These are phyloP conservation scores for Rousettus madagascariensis DNA, from an alignment of 2,797 vertebrate species.

Conservation along the genomic window DNA sequence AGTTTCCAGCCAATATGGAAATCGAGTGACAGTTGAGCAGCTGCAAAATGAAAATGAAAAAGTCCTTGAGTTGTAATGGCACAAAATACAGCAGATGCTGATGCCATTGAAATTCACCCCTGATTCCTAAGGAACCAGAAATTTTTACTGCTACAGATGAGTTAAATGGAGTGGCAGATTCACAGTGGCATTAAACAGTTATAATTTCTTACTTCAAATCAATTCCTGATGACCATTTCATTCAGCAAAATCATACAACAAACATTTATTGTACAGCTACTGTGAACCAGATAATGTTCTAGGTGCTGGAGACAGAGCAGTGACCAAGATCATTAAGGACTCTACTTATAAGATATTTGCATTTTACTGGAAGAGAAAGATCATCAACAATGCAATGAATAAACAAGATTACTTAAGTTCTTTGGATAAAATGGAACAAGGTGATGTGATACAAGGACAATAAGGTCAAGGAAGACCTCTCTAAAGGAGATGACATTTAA, in stretches of 20 bases:
- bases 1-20: neutral
- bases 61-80: neutral
- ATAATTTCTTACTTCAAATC: neutral
- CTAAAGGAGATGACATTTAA: neutral
- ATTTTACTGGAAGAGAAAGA: neutral
- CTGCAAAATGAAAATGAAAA: neutral
- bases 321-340: neutral
- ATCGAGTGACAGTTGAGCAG: neutral
- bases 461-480: neutral
- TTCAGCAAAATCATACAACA: neutral
- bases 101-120: neutral
- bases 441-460: neutral
- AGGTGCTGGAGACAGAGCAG: neutral
- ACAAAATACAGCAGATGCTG: fast-evolving
- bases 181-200: neutral
- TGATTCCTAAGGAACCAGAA: fast-evolving
- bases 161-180: no score
- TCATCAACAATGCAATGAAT: neutral
- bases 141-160: fast-evolving
- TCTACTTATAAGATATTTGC: neutral
- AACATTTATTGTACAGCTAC: neutral
- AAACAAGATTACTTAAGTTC: neutral
- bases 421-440: neutral
- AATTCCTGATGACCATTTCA: neutral
- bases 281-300: neutral